Base-by-base conservation (phyloP, 2,113 vertebrate genomes). In the Dissostichus mawsoni region DNA sequence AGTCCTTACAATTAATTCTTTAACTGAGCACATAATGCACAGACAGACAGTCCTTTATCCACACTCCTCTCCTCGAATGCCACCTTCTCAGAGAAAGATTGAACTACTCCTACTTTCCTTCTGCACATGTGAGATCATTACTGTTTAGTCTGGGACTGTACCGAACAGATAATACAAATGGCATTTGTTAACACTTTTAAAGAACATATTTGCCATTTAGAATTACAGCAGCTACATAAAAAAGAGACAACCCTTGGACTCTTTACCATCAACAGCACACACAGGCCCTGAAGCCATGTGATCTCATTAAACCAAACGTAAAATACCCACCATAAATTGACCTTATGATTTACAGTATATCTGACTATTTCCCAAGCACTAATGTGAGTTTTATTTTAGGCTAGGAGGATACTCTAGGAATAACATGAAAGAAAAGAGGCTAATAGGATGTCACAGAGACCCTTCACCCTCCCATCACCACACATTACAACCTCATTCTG, bases 261-360 rank as follows among this genome's bases (percentile, higher is more conserved):
- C n/a, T n/a, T 12, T 3, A 57, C 25, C n/a, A n/a, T 11, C 0
- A 20, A 59, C 11, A 66, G 14, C 5, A 13, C 16, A 16, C 18
- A 2, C 47, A 17, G 13, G 45, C 65, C 59, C 52, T 53, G 12
- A 45, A 50, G 25, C 6, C 57, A 75, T 18, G 41, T 55, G 47
- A 83, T 68, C 73, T 80, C 52, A 59, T 76, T 36, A 65, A 36
- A 41, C 47, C 51, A 7, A 14, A 33, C 73, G 53, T 18, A 59
- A 80, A 41, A 52, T 16, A 56, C 11, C 56, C 56, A 33, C 20
- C 1, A 11, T 33, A 59, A 72, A 41, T 47, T 16, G 10, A 11
- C 36, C 18, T 25, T 8, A 33, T 36, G 25, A 51, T 25, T 17
- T 16, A 18, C 63, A 20, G 57, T 53, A 13, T 25, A 13, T 25